Evolutionary conservation across 2,888 invertebrate genomes (phyloP).

Genomic region (Agriopis leucophaearia): DNA sequence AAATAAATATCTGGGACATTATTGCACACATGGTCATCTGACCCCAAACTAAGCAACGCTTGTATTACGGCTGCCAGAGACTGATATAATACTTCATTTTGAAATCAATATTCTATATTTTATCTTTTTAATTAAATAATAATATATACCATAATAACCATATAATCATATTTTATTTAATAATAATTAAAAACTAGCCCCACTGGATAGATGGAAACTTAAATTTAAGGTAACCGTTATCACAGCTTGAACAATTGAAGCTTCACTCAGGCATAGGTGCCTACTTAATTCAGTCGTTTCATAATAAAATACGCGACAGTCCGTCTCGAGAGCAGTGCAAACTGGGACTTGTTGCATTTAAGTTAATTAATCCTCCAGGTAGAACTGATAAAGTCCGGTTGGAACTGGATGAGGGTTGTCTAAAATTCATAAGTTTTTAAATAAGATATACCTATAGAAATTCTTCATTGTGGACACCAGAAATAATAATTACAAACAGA

Average conservation of each 20-base stretch:
- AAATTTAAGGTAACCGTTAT: slow-evolving; percentile 1
- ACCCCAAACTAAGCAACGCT: too few relatives aligned
- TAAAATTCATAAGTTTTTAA: slow-evolving; percentile 9
- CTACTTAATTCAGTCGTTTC: slow-evolving; percentile 78
- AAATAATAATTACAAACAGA: too few relatives aligned
- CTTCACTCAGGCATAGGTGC: slow-evolving; percentile 48
- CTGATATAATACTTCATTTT: too few relatives aligned
- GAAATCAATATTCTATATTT: too few relatives aligned
- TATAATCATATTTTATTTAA: too few relatives aligned
- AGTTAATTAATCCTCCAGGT: slow-evolving; percentile 82
- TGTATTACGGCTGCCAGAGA: too few relatives aligned
- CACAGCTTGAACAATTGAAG: slow-evolving; percentile 47
- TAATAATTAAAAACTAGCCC: background rate
- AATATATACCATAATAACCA: too few relatives aligned
- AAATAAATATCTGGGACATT: too few relatives aligned
- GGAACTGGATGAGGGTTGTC: slow-evolving; percentile 46
- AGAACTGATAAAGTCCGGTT: slow-evolving; percentile 78
- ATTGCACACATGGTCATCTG: too few relatives aligned
- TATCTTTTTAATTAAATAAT: too few relatives aligned
- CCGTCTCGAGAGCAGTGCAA: slow-evolving; percentile 79
- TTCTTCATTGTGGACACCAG: too few relatives aligned
- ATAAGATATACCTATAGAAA: background rate
- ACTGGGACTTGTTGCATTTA: slow-evolving; percentile 85
- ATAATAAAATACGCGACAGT: slow-evolving; percentile 81
- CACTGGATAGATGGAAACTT: background rate